Base-by-base conservation (phyloP, 1,140 invertebrate genomes). In the Bilobella aurantiaca region DNA sequence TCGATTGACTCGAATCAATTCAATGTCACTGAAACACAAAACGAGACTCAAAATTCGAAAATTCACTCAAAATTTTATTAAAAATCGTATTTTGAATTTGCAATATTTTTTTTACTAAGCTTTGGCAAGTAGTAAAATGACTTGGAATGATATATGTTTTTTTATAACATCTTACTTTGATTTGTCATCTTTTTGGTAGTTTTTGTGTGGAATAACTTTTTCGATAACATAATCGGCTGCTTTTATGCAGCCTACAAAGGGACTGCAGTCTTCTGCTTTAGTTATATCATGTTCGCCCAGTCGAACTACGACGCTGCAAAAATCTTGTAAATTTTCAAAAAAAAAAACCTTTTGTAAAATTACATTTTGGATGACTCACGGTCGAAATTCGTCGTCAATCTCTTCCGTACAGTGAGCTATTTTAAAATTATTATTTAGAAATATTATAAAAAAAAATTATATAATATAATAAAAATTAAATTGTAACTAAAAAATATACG, bases 231-330 rank as follows among this genome's bases (percentile, higher is more conserved):
- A 70, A 29, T 70, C 69, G 31, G 32, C 23, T 25, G 14, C 23
- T 25, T 56, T 53, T 1, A 66, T 65, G 27, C 69, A 70, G 8
- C 34, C 57, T 1, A 75, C 68, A 1, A 76, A 70, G 37, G 73
- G 74, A 65, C 83, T 82, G 71, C 86, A 88, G 66, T 88, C 86
- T 0, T 75, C 76, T 57, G 82, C 78, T 0, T 74, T 80, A 23
- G 72, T 74, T 0, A 83, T 74, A 66, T 86, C 80, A 68, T 86
- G 80, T 58, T 88, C 85, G 1, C 85, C 86, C 0, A 87, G 74
- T 57, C 86, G 75, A 0, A 85, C 81, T 18, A 78, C 78, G 66
- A 73, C 69, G 32, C 86, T 68, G n/a, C 14, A 62, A 57, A 37
- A 34, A 3, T 28, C 42, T 5, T 28, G 2, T 32, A 23, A 37